Conservation (phyloP, 2,888 invertebrate species). For the Cheilosia variabilis region DNA sequence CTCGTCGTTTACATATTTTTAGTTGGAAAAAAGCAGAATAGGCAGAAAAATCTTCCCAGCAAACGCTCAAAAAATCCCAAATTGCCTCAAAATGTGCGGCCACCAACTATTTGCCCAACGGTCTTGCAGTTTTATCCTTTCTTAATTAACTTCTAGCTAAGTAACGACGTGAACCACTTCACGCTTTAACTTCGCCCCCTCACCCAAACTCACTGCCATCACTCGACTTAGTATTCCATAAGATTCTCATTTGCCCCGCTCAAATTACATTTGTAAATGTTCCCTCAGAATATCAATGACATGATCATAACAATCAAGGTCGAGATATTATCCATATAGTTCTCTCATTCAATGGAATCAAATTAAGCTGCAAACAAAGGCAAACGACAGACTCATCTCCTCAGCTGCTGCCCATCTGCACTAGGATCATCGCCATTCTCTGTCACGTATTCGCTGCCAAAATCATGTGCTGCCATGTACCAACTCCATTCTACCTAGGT, state of each 20-base stretch:
- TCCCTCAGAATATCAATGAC: conserved; percentile 62
- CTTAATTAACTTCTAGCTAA: too few species aligned
- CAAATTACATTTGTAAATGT: conserved; percentile 66
- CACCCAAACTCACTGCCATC: not conserved
- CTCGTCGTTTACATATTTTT: too few species aligned
- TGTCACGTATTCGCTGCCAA: conserved; percentile 55
- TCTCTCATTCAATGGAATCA: conserved; percentile 52
- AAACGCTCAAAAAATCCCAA: too few species aligned
- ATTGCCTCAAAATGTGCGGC: too few species aligned
- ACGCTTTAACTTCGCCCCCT: not conserved
- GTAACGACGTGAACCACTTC: not conserved
- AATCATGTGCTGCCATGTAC: conserved; percentile 52
- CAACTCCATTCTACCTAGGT: conserved; percentile 16
- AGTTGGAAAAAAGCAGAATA: too few species aligned
- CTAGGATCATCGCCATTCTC: conserved; percentile 27
- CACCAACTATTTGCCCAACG: too few species aligned
- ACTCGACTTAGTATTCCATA: conserved; percentile 53
- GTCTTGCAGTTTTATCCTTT: too few species aligned
- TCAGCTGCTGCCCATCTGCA: conserved; percentile 1
- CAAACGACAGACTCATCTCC: conserved; percentile 22
- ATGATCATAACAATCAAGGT: conserved; percentile 65
- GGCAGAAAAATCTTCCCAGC: too few species aligned
- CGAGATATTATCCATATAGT: conserved; percentile 46
- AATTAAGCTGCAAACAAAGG: conserved; percentile 56
- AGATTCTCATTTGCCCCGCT: conserved; percentile 21